Evolutionary conservation across 2,113 vertebrate genomes (phyloP).

Genomic region (Menura novaehollandiae): DNA sequence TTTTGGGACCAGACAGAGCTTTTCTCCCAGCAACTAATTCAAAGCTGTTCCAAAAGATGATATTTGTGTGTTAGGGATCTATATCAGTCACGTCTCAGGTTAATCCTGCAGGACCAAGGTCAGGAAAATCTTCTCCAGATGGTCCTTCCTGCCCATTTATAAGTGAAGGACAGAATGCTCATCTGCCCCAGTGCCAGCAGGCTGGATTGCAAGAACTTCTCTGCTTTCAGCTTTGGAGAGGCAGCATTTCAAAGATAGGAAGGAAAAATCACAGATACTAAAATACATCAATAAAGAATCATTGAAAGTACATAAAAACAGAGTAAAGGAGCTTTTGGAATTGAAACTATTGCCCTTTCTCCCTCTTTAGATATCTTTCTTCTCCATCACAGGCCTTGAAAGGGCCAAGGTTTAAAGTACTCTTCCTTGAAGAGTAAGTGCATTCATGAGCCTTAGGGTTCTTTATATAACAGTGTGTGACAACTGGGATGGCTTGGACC

Average conservation of each 20-base stretch:
- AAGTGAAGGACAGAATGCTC: not conserved
- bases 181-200: not conserved
- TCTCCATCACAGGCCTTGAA: not conserved
- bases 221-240: not conserved
- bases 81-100: not conserved
- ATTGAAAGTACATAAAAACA: not conserved
- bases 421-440: not conserved
- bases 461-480: not conserved
- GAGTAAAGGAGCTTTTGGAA: not conserved
- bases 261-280: not conserved
- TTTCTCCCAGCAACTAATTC: not conserved
- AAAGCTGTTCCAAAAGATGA: not conserved
- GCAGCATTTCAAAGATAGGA: not conserved
- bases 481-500: not conserved
- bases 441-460: not conserved
- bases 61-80: not conserved
- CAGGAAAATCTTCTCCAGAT: not conserved
- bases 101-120: not conserved
- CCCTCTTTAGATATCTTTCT: not conserved
- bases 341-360: not conserved
- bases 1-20: not conserved
- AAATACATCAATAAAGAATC: not conserved
- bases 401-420: not conserved
- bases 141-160: not conserved
- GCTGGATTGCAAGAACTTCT: not conserved